Conservation (phyloP, 92 coral and sea anemone genomes). For the Anthopleura xanthogrammica region DNA sequence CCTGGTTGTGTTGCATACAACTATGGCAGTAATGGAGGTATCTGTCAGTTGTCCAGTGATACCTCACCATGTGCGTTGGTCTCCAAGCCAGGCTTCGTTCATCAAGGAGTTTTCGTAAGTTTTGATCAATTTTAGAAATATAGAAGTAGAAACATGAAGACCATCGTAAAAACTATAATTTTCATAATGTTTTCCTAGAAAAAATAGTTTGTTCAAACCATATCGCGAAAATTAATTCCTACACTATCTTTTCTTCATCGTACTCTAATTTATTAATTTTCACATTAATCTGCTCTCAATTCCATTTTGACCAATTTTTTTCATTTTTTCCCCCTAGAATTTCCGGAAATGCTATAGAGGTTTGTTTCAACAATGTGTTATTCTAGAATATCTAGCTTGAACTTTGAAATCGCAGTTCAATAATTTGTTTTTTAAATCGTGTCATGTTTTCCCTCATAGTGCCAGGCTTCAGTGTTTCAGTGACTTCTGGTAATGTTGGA, state of each 20-base stretch:
- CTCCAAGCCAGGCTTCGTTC: background rate
- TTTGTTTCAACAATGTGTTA: background rate
- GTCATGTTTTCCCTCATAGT: too few relatives aligned
- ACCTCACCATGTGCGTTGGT: background rate
- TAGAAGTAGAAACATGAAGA: background rate
- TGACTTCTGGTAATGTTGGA: too few relatives aligned
- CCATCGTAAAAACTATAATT: background rate
- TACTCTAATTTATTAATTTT: too few relatives aligned
- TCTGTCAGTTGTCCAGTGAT: background rate
- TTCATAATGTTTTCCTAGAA: too few relatives aligned
- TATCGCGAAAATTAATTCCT: too few relatives aligned
- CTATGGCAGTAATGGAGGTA: background rate
- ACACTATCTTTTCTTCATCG: too few relatives aligned
- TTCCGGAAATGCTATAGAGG: background rate
- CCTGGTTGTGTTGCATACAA: background rate
- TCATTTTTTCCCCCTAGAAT: background rate
- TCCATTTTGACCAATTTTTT: background rate
- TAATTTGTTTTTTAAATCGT: too few relatives aligned
- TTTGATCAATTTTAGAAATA: background rate
- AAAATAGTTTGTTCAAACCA: too few relatives aligned
- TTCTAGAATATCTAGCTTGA: too few relatives aligned
- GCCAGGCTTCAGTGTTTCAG: too few relatives aligned
- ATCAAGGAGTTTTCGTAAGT: conserved; percentile 4
- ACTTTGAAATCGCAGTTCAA: too few relatives aligned
- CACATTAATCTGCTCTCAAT: too few relatives aligned